These are phyloP conservation scores for Talpa occidentalis DNA, from an alignment of 2,113 vertebrate genomes.

Conservation along the genomic window DNA sequence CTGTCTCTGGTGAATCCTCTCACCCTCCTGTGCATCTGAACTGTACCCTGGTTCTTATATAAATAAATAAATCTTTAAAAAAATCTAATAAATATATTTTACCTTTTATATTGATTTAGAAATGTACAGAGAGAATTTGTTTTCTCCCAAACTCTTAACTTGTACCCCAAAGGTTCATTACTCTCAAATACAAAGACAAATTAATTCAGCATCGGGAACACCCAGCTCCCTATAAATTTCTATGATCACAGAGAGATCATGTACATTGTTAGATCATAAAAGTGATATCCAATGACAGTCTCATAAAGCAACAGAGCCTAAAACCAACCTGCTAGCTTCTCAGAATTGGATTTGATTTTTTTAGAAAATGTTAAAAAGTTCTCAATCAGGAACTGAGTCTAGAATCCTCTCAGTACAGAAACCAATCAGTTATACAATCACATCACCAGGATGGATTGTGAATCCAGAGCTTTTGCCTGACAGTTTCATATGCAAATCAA, in stretches of 20 bases:
- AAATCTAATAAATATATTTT: not conserved
- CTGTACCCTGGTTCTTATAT: too few species aligned
- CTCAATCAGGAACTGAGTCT: not conserved
- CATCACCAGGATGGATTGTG: not conserved
- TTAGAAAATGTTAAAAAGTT: constrained; percentile 25
- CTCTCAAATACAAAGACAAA: not conserved
- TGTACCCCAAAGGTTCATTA: not conserved
- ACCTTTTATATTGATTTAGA: not conserved
- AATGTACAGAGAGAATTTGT: not conserved
- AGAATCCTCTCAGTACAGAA: not conserved
- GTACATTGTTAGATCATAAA: not conserved
- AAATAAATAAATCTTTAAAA: too few species aligned
- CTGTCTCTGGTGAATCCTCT: too few species aligned
- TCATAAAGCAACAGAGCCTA: not conserved
- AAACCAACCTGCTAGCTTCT: not conserved
- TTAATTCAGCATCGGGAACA: not conserved
- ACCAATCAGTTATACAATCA: not conserved
- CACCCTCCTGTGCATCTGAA: too few species aligned
- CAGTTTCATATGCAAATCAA: not conserved
- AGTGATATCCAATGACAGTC: not conserved
- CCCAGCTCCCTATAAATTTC: not conserved
- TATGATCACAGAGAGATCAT: not conserved
- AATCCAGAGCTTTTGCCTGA: not conserved
- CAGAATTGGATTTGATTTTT: not conserved
- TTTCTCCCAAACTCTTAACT: constrained; percentile 17